phyloP scores from a whole-genome alignment of 2,888 invertebrate genomes.

The Ophion slaviceki region DNA sequence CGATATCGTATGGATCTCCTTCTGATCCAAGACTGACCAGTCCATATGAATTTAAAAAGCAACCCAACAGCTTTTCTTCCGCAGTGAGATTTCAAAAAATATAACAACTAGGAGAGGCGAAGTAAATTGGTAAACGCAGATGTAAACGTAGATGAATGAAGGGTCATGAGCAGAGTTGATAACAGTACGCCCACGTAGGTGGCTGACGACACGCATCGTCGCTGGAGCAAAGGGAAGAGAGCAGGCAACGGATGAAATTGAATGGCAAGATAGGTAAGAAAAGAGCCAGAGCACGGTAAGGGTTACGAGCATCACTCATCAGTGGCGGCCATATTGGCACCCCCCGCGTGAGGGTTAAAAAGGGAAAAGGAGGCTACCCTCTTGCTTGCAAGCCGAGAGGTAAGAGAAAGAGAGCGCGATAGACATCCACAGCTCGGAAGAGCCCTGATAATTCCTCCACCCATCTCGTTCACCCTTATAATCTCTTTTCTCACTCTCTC shows the following conservation, averaged over 20 bases:
- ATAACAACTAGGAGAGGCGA: not conserved
- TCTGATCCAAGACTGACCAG: not conserved
- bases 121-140: not conserved
- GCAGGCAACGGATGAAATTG: slow-evolving; percentile 14
- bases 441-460: slow-evolving; percentile 82
- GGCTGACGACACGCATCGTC: slow-evolving; percentile 29
- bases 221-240: slow-evolving; percentile 8
- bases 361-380: slow-evolving; percentile 47
- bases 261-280: slow-evolving; percentile 35
- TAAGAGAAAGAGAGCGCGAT: slow-evolving; percentile 22
- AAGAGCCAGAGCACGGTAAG: slow-evolving; percentile 71
- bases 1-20: not conserved
- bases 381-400: slow-evolving; percentile 49
- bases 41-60: not conserved
- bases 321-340: slow-evolving; percentile 82
- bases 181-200: slow-evolving; percentile 26
- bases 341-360: slow-evolving; percentile 56
- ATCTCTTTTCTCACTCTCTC: slow-evolving; percentile 77
- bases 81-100: not conserved
- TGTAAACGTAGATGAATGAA: not conserved
- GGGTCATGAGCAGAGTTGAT: not conserved
- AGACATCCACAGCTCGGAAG: slow-evolving; percentile 69
- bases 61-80: not conserved
- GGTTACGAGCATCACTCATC: slow-evolving; percentile 83
- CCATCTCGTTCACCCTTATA: slow-evolving; percentile 69